Conservation (phyloP, 2,888 invertebrate genomes). For the Agapostemon virescens region DNA sequence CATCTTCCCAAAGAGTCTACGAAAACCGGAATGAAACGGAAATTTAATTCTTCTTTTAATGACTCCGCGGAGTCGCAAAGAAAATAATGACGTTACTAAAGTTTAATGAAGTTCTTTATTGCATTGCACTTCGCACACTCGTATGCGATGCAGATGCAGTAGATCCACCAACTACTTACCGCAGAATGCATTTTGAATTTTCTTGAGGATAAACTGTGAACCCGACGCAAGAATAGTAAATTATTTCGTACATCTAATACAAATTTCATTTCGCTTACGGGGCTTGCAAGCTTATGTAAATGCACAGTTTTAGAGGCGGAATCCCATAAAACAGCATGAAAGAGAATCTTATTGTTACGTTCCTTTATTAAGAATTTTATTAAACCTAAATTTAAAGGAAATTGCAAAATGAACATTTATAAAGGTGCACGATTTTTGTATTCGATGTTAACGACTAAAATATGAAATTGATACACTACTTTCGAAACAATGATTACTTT, state of each 20-base stretch:
- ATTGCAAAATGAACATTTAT: background rate
- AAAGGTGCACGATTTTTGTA: background rate
- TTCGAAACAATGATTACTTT: too few relatives aligned
- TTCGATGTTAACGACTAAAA: background rate
- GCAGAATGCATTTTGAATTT: background rate
- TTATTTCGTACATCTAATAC: background rate
- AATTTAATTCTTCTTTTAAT: slow-evolving; percentile 9
- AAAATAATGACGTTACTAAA: slow-evolving; percentile 13
- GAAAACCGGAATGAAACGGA: slow-evolving; percentile 5
- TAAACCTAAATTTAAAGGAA: background rate
- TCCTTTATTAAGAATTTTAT: background rate
- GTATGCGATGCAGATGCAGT: background rate
- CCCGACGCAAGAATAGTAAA: background rate
- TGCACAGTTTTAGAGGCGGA: background rate
- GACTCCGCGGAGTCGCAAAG: background rate
- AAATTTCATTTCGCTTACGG: background rate
- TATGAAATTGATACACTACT: background rate
- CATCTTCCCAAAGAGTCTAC: background rate
- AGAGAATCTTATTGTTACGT: background rate
- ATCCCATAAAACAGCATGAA: background rate
- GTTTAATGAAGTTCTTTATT: slow-evolving; percentile 13
- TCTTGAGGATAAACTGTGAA: slow-evolving; percentile 1
- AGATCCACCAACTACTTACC: background rate
- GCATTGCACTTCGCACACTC: background rate
- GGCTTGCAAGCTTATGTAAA: background rate